These are phyloP conservation scores for Nothoprocta pentlandii DNA, from an alignment of 2,113 vertebrate genomes.

Conservation along the genomic window DNA sequence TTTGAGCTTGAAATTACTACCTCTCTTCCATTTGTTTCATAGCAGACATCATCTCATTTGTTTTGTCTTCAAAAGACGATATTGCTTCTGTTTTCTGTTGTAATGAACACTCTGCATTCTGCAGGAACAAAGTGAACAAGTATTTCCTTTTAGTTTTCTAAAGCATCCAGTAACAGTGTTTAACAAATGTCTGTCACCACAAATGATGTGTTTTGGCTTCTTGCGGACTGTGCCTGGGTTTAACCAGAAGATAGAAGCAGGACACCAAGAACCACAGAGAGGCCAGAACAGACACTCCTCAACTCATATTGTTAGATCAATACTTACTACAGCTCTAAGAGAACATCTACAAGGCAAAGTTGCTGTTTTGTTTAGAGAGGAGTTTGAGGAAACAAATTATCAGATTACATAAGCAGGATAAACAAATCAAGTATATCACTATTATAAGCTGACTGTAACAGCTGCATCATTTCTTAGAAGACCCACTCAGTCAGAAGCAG, in stretches of 20 bases:
- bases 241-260: slow-evolving; percentile 28
- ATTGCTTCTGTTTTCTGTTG: slow-evolving; percentile 89
- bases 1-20: slow-evolving; percentile 69
- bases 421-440: background rate
- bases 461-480: background rate
- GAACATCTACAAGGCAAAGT: background rate
- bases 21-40: slow-evolving; percentile 91
- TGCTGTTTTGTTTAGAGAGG: background rate
- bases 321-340: background rate
- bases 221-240: background rate
- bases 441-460: background rate
- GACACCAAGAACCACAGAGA: background rate
- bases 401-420: background rate
- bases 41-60: slow-evolving; percentile 84
- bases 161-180: background rate
- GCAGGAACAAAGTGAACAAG: background rate
- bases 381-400: background rate
- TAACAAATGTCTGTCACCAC: background rate
- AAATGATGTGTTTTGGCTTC: background rate
- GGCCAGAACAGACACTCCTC: background rate
- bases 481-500: background rate
- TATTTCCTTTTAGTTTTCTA: background rate
- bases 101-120: slow-evolving; percentile 86
- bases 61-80: slow-evolving; percentile 86
- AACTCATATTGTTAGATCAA: background rate